Evolutionary conservation across 2,113 vertebrate species (phyloP).

Genomic region (Diadophis punctatus): DNA sequence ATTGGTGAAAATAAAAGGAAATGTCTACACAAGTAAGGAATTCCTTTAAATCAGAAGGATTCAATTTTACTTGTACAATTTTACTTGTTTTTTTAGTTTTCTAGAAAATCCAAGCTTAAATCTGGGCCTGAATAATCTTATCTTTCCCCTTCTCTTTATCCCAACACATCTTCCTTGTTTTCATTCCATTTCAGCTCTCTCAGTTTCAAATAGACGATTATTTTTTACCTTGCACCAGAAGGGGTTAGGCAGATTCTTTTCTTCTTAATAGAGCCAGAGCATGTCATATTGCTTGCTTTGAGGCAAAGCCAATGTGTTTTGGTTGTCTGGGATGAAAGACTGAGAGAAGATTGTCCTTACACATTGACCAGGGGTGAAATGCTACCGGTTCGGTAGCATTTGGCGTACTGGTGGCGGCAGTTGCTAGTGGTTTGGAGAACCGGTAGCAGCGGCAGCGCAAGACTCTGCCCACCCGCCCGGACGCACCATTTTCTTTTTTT

Average conservation of each 20-base stretch:
- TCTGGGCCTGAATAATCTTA: neutral
- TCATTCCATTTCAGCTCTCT: neutral
- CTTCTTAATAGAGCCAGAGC: neutral
- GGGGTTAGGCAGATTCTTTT: neutral
- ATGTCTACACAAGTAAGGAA: neutral
- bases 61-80: neutral
- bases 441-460: too few relatives aligned
- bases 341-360: neutral
- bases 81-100: neutral
- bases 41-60: neutral
- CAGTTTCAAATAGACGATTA: neutral
- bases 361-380: too few relatives aligned
- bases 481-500: too few relatives aligned
- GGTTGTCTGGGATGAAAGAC: neutral
- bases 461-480: too few relatives aligned
- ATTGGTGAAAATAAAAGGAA: neutral
- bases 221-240: neutral
- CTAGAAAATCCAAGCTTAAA: neutral
- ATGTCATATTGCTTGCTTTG: neutral
- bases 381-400: too few relatives aligned
- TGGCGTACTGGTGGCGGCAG: too few relatives aligned
- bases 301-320: neutral
- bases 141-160: neutral
- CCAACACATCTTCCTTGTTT: neutral
- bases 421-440: too few relatives aligned